Evolutionary conservation across 2,797 vertebrate genomes (phyloP), one percentile per base, ranked within the genome.

Genomic region (Coccyzus lansbergi): DNA sequence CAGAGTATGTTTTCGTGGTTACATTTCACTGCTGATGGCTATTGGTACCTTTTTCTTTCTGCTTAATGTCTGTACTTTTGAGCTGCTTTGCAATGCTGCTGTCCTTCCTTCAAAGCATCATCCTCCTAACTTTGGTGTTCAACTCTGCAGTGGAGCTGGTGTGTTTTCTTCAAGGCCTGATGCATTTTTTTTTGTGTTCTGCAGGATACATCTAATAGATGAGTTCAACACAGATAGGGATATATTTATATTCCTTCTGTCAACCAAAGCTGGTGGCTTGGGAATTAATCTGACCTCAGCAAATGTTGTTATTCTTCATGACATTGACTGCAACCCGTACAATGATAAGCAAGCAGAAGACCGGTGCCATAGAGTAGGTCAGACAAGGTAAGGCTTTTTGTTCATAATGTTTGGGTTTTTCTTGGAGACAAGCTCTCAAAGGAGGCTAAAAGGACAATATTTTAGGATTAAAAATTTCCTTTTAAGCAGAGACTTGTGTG

Each of bases 291-390:
- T 99, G 68, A 99, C 99, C 38, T 99, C 99, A 1, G 99, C 99
- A 65, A 99, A 99, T 22, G 98, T 99, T 9, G 99, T 99, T 69
- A 98, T 99, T 95, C 98, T 99, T 33, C 99, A 99, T 19, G 99
- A 99, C 96, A 99, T 99, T 33, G 99, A 99, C 94, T 99, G 98
- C 95, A 99, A 99, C 94, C 99, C 99, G 5, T 99, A 99, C 94
- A 99, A 99, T 21, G 99, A 99, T 96, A 99, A 99, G 83, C 99
- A 99, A 97, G 99, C 99, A 11, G 99, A 99, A 95, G 99, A 99
- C 94, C 97, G 99, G 68, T 99, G 99, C 96, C 99, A 99, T 67
- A 98, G 99, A 90, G 98, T 99, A 38, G 99, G 99, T 38, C 99
- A 99, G 96, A 99, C 98, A 68, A 99, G 98, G 99, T 99, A 97